Evolutionary conservation across 1,140 invertebrate species (phyloP), one percentile per base, ranked within the genome.

Genomic region (Agrilus planipennis): DNA sequence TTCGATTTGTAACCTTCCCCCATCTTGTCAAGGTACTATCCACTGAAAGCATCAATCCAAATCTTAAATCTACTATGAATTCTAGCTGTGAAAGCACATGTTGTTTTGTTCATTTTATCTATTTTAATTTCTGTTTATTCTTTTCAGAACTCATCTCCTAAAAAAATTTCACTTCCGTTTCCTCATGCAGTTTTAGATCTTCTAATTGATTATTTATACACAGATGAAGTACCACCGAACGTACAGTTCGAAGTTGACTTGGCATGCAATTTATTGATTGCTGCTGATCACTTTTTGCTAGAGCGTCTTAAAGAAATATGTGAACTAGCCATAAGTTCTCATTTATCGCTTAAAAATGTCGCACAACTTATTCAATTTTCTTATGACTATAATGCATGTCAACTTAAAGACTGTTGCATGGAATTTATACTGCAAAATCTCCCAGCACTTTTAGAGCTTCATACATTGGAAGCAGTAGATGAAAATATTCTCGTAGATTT

Each of bases 371-470:
- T 83, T 31, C 72, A 80, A 53, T 72, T 85, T 51, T 68, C 81
- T n/a, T 63, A 66, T 43, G 67, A 72, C 4, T 79, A 77, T 50
- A 81, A 81, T 52, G 74, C 79, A 6, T 44, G 56, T 2, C 76
- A 81, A 50, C 62, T 87, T 2, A 77, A 80, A 59, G 53, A 62
- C 17, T 69, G 68, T 47, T 79, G 76, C 55, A 76, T 82, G 68
- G 71, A 83, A 53, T 85, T 76, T 55, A 76, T 84, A 28, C 69
- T 65, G 6, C 60, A 78, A 16, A 85, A 87, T 61, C 54, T 84
- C 11, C 52, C 72, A 7, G 68, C 71, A 16, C 52, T 84, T n/a
- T 57, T 85, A 15, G 82, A 87, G 62, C 70, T 58, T 42, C 70
- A 69, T 48, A 57, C 59, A 21, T 57, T 81, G 34, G 74, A 81